Evolutionary conservation across 2,113 vertebrate species (phyloP), one percentile per base, ranked within the genome.

Genomic region (Misgurnus anguillicaudatus): DNA sequence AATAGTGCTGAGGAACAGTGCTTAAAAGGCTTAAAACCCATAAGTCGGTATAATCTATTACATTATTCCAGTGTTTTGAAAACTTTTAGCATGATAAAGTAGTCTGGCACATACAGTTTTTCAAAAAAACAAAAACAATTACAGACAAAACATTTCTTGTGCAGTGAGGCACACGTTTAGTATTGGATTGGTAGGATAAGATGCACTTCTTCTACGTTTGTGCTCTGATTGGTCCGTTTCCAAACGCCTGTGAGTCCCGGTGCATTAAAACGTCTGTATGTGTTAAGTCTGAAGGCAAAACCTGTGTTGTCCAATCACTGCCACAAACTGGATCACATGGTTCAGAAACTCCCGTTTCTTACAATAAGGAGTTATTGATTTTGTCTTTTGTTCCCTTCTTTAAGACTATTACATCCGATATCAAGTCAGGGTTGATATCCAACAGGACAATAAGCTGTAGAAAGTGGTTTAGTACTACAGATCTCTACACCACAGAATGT

Each of bases 61-160:
- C n/a, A 86, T 84, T 81, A 85, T 88, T 89, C 91, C 90, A 92
- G 91, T 92, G 91, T 90, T 91, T 71, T 79, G 79, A 42, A 21
- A 77, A 81, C 82, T 38, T 62, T 70, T 64, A 80, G 79, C 81
- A 77, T 75, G 63, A 45, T 85, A 70, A 86, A 91, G 89, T 89
- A 90, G 89, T 90, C 89, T 89, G 83, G 86, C 89, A 95, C 91
- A 90, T 83, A 86, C 76, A 78, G 39, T 45, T 10, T 42, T 9
- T 0, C 55, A 48, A 75, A 48, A 75, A 78, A 70, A 61, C 83
- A 61, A 79, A 75, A 45, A 42, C 14, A 47, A 7, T 31, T 90
- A 88, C 85, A 89, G 76, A 82, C 84, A 87, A 91, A 88, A 87
- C 83, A 87, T 80, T 77, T 80, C 72, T 82, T 86, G 83, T 82